Evolutionary conservation across 1,140 invertebrate genomes (phyloP).

Genomic region (Halyomorpha halys): DNA sequence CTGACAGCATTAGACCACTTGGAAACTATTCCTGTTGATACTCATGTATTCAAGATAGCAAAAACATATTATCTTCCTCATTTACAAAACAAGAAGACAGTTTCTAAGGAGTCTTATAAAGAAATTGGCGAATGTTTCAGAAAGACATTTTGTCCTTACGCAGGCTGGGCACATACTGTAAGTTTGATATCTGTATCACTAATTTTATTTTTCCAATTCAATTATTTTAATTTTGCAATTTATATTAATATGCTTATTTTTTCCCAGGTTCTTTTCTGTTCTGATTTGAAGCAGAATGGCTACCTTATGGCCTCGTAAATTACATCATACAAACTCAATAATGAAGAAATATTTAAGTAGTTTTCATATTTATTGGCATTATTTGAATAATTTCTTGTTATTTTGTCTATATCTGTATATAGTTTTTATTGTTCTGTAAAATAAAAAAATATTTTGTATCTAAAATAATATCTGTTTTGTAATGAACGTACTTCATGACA

Average conservation of each 20-base stretch:
- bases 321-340: too few relatives aligned
- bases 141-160: conserved; percentile 68
- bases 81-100: conserved; percentile 59
- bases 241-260: neutral
- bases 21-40: conserved; percentile 86
- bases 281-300: conserved; percentile 1
- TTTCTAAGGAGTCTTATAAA: conserved; percentile 72
- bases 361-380: too few relatives aligned
- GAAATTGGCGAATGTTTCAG: conserved; percentile 77
- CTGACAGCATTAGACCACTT: conserved; percentile 90
- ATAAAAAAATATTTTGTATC: too few relatives aligned
- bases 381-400: too few relatives aligned
- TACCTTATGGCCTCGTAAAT: neutral
- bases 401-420: too few relatives aligned
- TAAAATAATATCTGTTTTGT: too few relatives aligned
- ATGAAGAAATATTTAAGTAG: too few relatives aligned
- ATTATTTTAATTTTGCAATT: too few relatives aligned
- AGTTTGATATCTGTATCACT: conserved; percentile 29
- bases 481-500: too few relatives aligned
- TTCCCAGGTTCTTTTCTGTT: neutral
- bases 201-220: neutral
- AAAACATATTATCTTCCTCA: conserved; percentile 68
- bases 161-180: conserved; percentile 93
- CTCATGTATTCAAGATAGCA: conserved; percentile 91
- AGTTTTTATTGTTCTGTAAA: too few relatives aligned